Percentiles rank a stretch among this genome's conserved stretches.
Evolutionary conservation across 2,113 vertebrate species (phyloP).

Genomic region (Lota lota): DNA sequence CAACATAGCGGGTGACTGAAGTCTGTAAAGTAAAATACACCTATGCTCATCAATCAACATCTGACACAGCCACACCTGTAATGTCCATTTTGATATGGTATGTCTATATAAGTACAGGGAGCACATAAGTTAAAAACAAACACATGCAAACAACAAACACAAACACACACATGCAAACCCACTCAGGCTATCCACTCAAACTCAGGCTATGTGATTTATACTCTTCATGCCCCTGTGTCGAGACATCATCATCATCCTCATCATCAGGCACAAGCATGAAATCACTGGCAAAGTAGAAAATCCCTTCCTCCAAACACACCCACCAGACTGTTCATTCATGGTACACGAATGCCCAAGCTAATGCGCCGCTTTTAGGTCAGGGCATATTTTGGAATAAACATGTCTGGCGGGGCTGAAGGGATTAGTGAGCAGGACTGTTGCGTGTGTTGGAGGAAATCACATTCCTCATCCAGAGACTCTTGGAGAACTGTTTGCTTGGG

Average conservation of each 20-base stretch:
- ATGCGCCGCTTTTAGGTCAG: conserved; percentile 46
- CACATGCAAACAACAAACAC: too few species aligned
- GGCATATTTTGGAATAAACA: conserved; percentile 51
- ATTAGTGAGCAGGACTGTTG: conserved; percentile 47
- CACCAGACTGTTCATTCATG: conserved; percentile 34
- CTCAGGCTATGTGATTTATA: conserved; percentile 9
- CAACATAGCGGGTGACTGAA: too few species aligned
- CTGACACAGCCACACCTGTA: too few species aligned
- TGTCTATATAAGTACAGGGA: too few species aligned
- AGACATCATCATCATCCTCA: conserved; percentile 12
- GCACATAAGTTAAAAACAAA: too few species aligned
- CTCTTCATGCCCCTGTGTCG: background rate
- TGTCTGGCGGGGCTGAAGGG: conserved; percentile 44
- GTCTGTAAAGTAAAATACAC: too few species aligned
- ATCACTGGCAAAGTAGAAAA: conserved; percentile 31
- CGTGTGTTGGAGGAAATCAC: conserved; percentile 20
- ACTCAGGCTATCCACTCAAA: too few species aligned
- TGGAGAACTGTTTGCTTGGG: conserved; percentile 20
- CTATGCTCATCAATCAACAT: too few species aligned
- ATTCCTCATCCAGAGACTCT: background rate
- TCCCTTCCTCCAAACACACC: conserved; percentile 29
- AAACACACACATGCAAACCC: too few species aligned
- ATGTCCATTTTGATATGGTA: too few species aligned
- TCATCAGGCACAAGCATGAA: conserved; percentile 22
- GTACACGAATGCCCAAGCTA: conserved; percentile 25